A percentile compares a stretch with the other conserved stretches of the same genome.
Evolutionary conservation across 2,797 vertebrate species (phyloP).

Genomic region (Chelmon rostratus): DNA sequence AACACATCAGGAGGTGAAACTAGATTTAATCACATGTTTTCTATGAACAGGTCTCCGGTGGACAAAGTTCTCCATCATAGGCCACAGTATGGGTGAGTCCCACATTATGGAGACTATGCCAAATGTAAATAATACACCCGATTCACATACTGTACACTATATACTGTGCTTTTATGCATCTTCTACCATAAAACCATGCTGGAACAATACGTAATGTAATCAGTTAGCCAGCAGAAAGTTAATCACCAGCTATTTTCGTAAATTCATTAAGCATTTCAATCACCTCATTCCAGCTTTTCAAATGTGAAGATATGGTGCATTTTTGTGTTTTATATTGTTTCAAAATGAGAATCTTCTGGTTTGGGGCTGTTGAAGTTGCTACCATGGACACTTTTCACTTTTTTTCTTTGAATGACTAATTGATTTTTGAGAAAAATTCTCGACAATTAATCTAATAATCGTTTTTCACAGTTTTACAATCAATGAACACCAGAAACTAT

Average conservation of each 20-base stretch:
- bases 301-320: background rate
- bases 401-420: background rate
- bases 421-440: background rate
- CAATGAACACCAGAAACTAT: background rate
- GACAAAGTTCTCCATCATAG: constrained; percentile 87
- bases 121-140: background rate
- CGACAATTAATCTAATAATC: background rate
- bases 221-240: background rate
- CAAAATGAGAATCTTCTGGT: background rate
- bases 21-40: background rate
- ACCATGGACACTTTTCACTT: background rate
- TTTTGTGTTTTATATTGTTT: background rate
- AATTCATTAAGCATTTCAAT: background rate
- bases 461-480: background rate
- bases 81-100: constrained; percentile 92
- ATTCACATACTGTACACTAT: background rate
- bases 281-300: no score
- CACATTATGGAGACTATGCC: constrained; percentile 16
- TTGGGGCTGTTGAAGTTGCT: background rate
- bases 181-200: background rate
- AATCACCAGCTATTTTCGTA: background rate
- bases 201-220: background rate
- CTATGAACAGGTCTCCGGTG: constrained; percentile 87
- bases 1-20: background rate
- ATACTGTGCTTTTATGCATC: background rate